Base-by-base conservation (phyloP, 2,888 invertebrate genomes). In the Cheilosia impressa region DNA sequence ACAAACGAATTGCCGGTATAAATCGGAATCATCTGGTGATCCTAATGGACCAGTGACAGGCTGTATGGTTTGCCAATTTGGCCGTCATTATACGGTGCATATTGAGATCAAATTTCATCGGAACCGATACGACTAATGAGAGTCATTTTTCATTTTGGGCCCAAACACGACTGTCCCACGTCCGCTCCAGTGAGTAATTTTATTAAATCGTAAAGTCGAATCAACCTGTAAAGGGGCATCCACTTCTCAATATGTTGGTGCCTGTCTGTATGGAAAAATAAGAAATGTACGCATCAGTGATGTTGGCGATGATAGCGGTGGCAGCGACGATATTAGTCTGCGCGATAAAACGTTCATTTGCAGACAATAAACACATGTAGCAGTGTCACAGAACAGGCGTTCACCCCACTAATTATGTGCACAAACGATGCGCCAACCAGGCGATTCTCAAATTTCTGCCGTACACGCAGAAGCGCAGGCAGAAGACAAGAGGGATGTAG, bases 301-400 rank as follows among this genome's bases (percentile, higher is more conserved):
- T 83, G 68, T 43, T 69, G 69, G 73, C 38, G 73, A 68, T 84
- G 79, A 79, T 52, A 65, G 79, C 71, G 58, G 71, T 58, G 68
- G 75, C 63, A 58, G 73, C 45, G 22, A 38, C 63, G 65, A 69
- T 73, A 69, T 69, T 79, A 27, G 69, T 47, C 31, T 63, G 43
- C 69, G 71, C 84, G 71, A 80, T 75, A 80, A 71, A 71, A 81
- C 72, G 80, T 72, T 85, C 85, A 85, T 85, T 76, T 76, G 76
- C 80, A 77, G 85, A 87, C 85, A 87, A 87, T 87, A 87, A 87
- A 87, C 85, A 87, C 77, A 82, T 87, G 85, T 87, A 77, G 66
- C 15, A 4, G 69, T 87, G 81, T 87, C 81, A 87, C 17, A 50
- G 80, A 80, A 85, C 76, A 85, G 81, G 85, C 85, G 85, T 85